A percentile compares a stretch with the other conserved stretches of the same genome.
These are phyloP conservation scores for Portevinia maculata DNA, from an alignment of 2,888 invertebrate genomes.

Conservation along the genomic window DNA sequence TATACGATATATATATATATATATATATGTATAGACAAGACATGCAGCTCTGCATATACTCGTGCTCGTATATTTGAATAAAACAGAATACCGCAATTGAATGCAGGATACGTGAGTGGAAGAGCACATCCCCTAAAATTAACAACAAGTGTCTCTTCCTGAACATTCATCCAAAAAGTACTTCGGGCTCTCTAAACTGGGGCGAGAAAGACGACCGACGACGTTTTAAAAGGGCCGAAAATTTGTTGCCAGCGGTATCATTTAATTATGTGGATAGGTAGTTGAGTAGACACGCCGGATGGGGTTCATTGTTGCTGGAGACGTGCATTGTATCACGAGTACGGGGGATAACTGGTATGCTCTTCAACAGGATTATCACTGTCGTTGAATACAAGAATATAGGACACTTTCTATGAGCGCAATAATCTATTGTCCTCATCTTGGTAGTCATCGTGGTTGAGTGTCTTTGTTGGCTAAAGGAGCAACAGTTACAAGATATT, in stretches of 20 bases:
- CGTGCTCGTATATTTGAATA: background rate
- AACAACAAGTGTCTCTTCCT: conserved; percentile 66
- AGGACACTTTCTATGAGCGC: conserved; percentile 56
- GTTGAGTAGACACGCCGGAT: conserved; percentile 5
- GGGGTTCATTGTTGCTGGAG: conserved; percentile 33
- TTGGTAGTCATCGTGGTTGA: conserved; percentile 4
- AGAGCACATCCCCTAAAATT: conserved; percentile 32
- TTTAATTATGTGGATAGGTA: conserved; percentile 64
- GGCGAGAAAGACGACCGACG: conserved; percentile 11
- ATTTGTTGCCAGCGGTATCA: conserved; percentile 56
- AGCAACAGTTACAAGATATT: conserved; percentile 53
- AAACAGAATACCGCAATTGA: conserved; percentile 30
- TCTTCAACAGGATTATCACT: conserved; percentile 45
- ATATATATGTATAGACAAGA: background rate
- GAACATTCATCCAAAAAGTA: conserved; percentile 54
- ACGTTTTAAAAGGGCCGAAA: conserved; percentile 53
- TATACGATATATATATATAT: conserved; percentile 1
- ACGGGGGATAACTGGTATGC: conserved; percentile 18
- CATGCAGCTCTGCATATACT: background rate
- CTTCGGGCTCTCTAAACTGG: conserved; percentile 25
- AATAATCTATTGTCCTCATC: conserved; percentile 35
- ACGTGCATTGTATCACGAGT: conserved; percentile 65
- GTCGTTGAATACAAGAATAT: conserved; percentile 48
- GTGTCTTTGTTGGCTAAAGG: conserved; percentile 37
- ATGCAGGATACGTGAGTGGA: conserved; percentile 52